phyloP scores from a whole-genome alignment of 2,888 invertebrate species.

The Chrysotoxum bicinctum region DNA sequence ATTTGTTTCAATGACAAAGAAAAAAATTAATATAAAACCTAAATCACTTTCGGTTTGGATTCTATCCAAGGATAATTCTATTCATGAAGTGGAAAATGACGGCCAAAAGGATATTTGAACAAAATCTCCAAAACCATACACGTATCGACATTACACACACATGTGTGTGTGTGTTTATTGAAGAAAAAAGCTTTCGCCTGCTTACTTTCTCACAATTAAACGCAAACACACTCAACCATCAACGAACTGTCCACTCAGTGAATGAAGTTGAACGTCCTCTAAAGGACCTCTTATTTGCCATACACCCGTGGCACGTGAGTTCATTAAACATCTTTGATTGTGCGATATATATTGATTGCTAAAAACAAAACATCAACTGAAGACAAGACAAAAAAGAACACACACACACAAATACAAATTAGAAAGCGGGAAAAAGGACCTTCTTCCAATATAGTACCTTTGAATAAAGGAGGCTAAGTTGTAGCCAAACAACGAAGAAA shows the following conservation, averaged over 20 bases:
- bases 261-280: conserved; percentile 41
- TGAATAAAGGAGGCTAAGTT: conserved; percentile 10
- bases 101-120: conserved; percentile 22
- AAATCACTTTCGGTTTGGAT: conserved; percentile 13
- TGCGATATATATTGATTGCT: neutral
- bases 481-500: conserved; percentile 14
- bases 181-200: conserved; percentile 25
- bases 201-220: conserved; percentile 45
- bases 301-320: conserved; percentile 14
- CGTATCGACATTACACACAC: neutral
- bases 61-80: conserved; percentile 19
- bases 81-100: conserved; percentile 11
- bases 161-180: neutral
- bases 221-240: neutral
- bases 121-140: conserved; percentile 8
- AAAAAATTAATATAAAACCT: neutral
- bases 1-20: neutral
- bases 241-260: conserved; percentile 53
- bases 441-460: neutral
- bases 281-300: conserved; percentile 17
- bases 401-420: neutral
- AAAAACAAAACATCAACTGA: neutral
- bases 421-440: neutral
- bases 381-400: neutral
- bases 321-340: conserved; percentile 15